phyloP scores from a whole-genome alignment of 2,888 invertebrate genomes.

The Agrotis puta region DNA sequence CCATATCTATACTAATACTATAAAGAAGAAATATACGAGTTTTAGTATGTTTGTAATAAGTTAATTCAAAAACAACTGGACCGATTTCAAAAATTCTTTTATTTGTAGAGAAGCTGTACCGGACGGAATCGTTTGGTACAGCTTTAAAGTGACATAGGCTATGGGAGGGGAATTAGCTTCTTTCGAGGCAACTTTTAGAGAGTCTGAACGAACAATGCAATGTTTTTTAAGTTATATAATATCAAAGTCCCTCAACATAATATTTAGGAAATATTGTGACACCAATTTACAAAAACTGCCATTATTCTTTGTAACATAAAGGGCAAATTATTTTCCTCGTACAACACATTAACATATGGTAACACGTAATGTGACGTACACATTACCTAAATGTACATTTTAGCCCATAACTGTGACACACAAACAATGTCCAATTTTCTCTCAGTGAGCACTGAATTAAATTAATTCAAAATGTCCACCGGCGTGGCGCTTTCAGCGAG shows the following conservation, averaged over 20 bases:
- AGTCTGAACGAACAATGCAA: too few species aligned
- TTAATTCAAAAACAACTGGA: too few species aligned
- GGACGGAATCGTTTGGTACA: too few species aligned
- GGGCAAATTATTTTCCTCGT: not conserved
- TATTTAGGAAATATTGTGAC: not conserved
- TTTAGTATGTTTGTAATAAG: too few species aligned
- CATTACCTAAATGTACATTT: slow-evolving; percentile 23
- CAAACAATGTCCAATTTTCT: slow-evolving; percentile 43
- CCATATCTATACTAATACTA: too few species aligned
- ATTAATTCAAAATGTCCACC: slow-evolving; percentile 46
- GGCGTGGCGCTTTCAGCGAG: slow-evolving; percentile 12
- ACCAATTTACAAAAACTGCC: not conserved
- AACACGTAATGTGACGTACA: slow-evolving; percentile 2
- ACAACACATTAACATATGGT: not conserved
- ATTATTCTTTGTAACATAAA: not conserved
- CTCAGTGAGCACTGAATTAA: slow-evolving; percentile 20
- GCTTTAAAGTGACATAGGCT: too few species aligned
- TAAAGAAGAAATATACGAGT: too few species aligned
- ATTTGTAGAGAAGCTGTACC: too few species aligned
- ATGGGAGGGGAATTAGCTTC: too few species aligned
- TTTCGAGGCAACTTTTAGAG: too few species aligned
- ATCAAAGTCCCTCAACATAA: not conserved
- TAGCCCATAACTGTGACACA: not conserved
- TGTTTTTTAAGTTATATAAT: too few species aligned
- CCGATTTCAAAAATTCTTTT: too few species aligned